A percentile compares a stretch with the other conserved stretches of the same genome.
phyloP scores from a whole-genome alignment of 2,797 vertebrate species.

The Brotula barbata region DNA sequence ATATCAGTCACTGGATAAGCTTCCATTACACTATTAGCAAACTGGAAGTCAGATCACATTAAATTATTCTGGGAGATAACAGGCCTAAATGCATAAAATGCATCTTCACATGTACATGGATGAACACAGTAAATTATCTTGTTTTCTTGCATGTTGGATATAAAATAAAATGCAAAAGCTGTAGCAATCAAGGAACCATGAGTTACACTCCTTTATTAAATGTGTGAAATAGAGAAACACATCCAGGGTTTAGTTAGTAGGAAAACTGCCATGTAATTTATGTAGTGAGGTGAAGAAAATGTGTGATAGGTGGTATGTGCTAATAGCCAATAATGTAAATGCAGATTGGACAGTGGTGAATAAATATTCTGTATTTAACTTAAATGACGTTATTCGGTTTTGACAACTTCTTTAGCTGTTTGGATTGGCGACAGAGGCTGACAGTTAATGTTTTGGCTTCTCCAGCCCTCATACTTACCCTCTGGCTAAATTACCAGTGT shows the following conservation, averaged over 20 bases:
- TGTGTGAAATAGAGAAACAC: not conserved
- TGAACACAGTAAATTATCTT: slow-evolving; percentile 34
- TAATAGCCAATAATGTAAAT: not conserved
- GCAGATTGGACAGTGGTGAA: too few species aligned
- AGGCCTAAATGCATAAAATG: slow-evolving; percentile 4
- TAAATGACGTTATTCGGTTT: slow-evolving; percentile 20
- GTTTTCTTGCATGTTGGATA: slow-evolving; percentile 19
- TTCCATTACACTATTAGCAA: not conserved
- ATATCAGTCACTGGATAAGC: slow-evolving; percentile 9
- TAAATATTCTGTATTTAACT: too few species aligned
- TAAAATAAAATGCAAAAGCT: slow-evolving; percentile 1
- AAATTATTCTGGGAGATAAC: slow-evolving; percentile 27
- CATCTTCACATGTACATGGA: slow-evolving; percentile 30
- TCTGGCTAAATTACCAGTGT: slow-evolving; percentile 32
- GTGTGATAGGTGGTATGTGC: not conserved
- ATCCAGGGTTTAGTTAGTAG: slow-evolving; percentile 26
- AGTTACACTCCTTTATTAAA: not conserved
- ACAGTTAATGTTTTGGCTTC: slow-evolving; percentile 2
- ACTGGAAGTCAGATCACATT: slow-evolving; percentile 23
- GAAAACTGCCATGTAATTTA: too few species aligned
- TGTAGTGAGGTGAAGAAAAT: not conserved
- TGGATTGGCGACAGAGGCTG: slow-evolving; percentile 27
- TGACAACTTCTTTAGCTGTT: slow-evolving; percentile 23
- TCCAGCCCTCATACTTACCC: slow-evolving; percentile 12
- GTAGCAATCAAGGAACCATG: slow-evolving; percentile 15